Percentiles rank a stretch among this genome's conserved stretches.
Conservation (phyloP, 2,113 vertebrate genomes). For the Danionella cerebrum region DNA sequence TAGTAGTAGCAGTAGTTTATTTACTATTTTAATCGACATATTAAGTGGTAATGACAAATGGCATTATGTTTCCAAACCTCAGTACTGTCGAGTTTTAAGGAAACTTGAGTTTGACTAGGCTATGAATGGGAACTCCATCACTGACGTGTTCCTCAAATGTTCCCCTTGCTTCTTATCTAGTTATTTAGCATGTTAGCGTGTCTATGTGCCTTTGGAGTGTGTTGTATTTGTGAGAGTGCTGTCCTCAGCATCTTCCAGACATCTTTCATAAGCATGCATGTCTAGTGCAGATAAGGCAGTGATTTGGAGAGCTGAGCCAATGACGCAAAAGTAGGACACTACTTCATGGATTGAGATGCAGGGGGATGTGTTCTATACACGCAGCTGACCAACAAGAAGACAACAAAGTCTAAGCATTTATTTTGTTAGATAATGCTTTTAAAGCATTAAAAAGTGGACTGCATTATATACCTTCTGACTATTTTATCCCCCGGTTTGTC, state of each 20-base stretch:
- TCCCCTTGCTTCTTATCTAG: slow-evolving; percentile 20
- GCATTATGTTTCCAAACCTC: too few relatives aligned
- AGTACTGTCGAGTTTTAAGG: too few relatives aligned
- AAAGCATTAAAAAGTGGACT: too few relatives aligned
- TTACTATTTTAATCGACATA: too few relatives aligned
- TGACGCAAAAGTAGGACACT: slow-evolving; percentile 46
- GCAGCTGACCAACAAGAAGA: slow-evolving; percentile 35
- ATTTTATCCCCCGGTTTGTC: too few relatives aligned
- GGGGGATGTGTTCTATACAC: slow-evolving; percentile 39
- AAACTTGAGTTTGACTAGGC: too few relatives aligned
- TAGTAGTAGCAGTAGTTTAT: too few relatives aligned
- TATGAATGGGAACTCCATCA: not conserved
- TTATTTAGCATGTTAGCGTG: not conserved
- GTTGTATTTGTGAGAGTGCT: not conserved
- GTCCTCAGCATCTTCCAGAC: slow-evolving; percentile 28
- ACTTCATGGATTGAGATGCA: slow-evolving; percentile 49
- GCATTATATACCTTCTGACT: too few relatives aligned
- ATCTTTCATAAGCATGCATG: slow-evolving; percentile 40
- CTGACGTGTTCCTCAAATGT: not conserved
- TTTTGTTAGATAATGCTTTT: too few relatives aligned
- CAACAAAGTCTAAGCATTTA: not conserved
- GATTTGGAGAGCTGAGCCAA: slow-evolving; percentile 33
- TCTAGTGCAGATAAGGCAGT: slow-evolving; percentile 39
- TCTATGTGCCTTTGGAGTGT: not conserved
- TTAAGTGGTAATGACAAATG: too few relatives aligned